Percentiles rank a stretch among this genome's conserved stretches.
These are phyloP conservation scores for Kryptolebias marmoratus DNA, from an alignment of 2,113 vertebrate species.

Conservation along the genomic window DNA sequence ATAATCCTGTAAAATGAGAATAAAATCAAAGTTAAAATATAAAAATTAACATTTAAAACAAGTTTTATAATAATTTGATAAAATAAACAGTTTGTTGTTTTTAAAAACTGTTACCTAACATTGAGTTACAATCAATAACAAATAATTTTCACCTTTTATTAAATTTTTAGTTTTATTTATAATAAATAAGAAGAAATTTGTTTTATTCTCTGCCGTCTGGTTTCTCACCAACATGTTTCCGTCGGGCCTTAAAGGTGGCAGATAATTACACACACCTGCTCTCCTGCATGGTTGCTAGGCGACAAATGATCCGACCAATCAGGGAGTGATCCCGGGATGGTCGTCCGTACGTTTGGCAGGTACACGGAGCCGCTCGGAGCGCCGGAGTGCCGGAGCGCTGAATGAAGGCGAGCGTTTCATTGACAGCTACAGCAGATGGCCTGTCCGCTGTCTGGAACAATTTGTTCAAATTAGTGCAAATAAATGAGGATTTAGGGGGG, in stretches of 20 bases:
- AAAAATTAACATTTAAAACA: too few species aligned
- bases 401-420: background rate
- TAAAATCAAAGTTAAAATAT: too few species aligned
- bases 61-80: too few species aligned
- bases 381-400: background rate
- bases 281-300: constrained; percentile 47
- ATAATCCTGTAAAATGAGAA: too few species aligned
- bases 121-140: too few species aligned
- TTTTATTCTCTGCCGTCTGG: too few species aligned
- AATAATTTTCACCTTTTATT: too few species aligned
- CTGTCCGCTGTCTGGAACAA: constrained; percentile 5
- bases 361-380: background rate
- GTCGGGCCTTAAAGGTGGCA: constrained; percentile 26
- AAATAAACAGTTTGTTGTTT: too few species aligned
- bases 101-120: too few species aligned
- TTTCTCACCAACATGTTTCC: background rate
- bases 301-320: constrained; percentile 52
- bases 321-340: constrained; percentile 16
- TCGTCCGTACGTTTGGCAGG: background rate
- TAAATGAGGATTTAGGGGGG: constrained; percentile 35
- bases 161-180: too few species aligned
- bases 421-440: constrained; percentile 41
- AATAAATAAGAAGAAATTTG: too few species aligned
- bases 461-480: constrained; percentile 43
- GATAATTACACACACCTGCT: constrained; percentile 62